These are phyloP conservation scores for Tyrannus savana DNA, from an alignment of 2,113 vertebrate genomes.

Conservation along the genomic window DNA sequence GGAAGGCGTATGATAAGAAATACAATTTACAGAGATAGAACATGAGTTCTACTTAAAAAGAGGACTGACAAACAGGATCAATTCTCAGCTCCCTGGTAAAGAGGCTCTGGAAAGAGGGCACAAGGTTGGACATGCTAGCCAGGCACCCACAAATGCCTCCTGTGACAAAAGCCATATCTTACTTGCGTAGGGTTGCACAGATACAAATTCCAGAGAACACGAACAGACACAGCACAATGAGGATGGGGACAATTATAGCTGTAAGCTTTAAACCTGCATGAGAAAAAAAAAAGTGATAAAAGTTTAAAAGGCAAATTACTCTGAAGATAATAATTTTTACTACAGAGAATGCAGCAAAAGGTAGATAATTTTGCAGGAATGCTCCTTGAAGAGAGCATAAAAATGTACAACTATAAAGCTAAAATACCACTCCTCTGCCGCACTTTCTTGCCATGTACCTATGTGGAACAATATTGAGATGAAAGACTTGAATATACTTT, in stretches of 20 bases:
- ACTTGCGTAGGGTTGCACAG: constrained; percentile 76
- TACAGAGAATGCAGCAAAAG: not conserved
- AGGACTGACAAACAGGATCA: not conserved
- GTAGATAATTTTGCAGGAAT: not conserved
- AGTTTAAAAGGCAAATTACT: not conserved
- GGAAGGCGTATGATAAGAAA: not conserved
- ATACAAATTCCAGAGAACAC: constrained; percentile 75
- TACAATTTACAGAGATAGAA: not conserved
- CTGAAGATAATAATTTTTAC: not conserved
- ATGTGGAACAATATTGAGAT: not conserved
- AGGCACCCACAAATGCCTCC: not conserved
- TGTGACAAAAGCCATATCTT: constrained; percentile 44
- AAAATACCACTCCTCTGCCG: not conserved
- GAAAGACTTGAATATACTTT: not conserved
- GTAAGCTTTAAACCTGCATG: constrained; percentile 68
- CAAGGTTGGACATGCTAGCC: rapidly evolving
- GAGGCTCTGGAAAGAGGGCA: not conserved
- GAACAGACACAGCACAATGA: constrained; percentile 61
- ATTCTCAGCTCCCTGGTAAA: not conserved
- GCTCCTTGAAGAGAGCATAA: not conserved
- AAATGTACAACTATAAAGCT: not conserved
- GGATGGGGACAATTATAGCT: constrained; percentile 65
- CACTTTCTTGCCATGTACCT: not conserved
- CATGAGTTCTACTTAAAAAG: not conserved
- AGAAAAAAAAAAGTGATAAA: not conserved